phyloP scores from a whole-genome alignment of 2,888 invertebrate species.

The Galeopsomyia nigrocyanea region DNA sequence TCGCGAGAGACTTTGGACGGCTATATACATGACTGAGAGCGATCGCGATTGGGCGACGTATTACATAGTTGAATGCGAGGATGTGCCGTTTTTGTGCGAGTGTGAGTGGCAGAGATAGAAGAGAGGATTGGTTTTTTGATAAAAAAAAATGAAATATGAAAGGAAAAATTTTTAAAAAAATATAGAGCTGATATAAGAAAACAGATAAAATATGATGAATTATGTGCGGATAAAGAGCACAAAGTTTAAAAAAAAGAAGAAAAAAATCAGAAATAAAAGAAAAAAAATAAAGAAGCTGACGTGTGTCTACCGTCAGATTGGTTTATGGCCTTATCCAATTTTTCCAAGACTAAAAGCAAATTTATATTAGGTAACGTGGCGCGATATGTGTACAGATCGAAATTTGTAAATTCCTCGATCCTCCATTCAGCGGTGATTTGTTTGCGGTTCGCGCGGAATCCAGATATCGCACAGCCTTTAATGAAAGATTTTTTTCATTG shows the following conservation, averaged over 20 bases:
- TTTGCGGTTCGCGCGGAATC: conserved; percentile 63
- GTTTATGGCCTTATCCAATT: conserved; percentile 69
- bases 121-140: conserved; percentile 62
- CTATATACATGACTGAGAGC: conserved; percentile 24
- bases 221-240: conserved; percentile 43
- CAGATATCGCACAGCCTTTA: conserved; percentile 29
- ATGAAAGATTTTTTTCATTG: conserved; percentile 1
- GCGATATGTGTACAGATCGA: conserved; percentile 62
- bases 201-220: conserved; percentile 37
- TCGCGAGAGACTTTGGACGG: conserved; percentile 29
- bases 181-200: conserved; percentile 31
- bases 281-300: conserved; percentile 53
- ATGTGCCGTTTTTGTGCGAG: conserved; percentile 10
- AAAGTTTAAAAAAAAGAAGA: conserved; percentile 39
- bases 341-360: conserved; percentile 68
- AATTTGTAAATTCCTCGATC: conserved; percentile 62
- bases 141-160: conserved; percentile 49
- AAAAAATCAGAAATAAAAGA: conserved; percentile 51
- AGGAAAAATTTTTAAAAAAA: conserved; percentile 28
- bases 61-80: conserved; percentile 41
- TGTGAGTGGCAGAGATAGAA: conserved; percentile 50
- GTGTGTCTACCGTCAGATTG: conserved; percentile 65
- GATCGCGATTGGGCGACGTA: conserved; percentile 40
- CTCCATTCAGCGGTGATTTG: conserved; percentile 56
- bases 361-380: conserved; percentile 66